Percentiles rank a stretch among this genome's conserved stretches.
Evolutionary conservation across 1,140 invertebrate species (phyloP).

Genomic region (Lepidotrigona ventralis): DNA sequence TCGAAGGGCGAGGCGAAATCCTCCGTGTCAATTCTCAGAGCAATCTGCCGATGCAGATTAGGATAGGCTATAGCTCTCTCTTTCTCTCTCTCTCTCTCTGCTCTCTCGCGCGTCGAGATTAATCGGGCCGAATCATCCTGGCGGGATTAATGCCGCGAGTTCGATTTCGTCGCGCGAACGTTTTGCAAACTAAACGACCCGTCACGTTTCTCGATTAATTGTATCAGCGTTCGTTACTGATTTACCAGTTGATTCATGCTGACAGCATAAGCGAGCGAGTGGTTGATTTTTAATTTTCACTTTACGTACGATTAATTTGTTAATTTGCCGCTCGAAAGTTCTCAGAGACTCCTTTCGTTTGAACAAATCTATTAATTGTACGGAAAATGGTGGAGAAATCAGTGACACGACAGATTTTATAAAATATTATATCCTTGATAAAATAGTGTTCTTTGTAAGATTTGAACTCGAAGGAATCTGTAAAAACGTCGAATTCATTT

Average conservation of each 20-base stretch:
- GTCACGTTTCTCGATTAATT: background rate
- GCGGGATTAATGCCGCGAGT: conserved; percentile 54
- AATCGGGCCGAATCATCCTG: conserved; percentile 62
- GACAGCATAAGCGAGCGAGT: background rate
- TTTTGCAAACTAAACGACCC: conserved; percentile 9
- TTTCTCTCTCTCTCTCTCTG: background rate
- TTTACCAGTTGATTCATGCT: background rate
- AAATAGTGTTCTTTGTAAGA: too few species aligned
- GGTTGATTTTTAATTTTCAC: too few species aligned
- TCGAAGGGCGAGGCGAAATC: conserved; percentile 65
- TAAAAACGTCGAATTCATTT: too few species aligned
- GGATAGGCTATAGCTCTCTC: conserved; percentile 29
- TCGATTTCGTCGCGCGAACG: conserved; percentile 32
- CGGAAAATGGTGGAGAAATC: too few species aligned
- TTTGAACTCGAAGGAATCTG: too few species aligned
- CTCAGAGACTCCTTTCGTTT: too few species aligned
- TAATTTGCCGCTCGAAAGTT: too few species aligned
- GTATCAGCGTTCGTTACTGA: background rate
- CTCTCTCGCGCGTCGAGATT: conserved; percentile 45
- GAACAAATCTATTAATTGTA: too few species aligned
- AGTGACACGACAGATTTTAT: too few species aligned
- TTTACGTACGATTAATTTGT: too few species aligned
- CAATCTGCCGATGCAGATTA: conserved; percentile 80
- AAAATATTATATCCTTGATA: too few species aligned
- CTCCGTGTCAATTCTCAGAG: conserved; percentile 78